Evolutionary conservation across 2,888 invertebrate genomes (phyloP).

Genomic region (Eucera pruinosa): DNA sequence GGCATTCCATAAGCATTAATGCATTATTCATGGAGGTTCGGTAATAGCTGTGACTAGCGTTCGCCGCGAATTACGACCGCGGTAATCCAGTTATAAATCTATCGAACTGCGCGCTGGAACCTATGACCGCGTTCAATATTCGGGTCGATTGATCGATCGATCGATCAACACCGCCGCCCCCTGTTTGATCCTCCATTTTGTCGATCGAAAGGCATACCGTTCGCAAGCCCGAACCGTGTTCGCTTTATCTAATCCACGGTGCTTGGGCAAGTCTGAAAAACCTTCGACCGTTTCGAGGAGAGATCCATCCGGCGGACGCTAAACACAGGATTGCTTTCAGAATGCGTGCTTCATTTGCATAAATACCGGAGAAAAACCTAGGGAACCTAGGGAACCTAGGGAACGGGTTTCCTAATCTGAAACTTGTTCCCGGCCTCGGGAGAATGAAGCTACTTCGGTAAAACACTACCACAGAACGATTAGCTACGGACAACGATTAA

Average conservation of each 20-base stretch:
- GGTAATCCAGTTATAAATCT: conserved; percentile 62
- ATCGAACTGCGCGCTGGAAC: conserved; percentile 30
- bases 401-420: conserved; percentile 60
- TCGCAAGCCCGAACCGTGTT: not conserved
- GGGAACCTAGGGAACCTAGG: conserved; percentile 47
- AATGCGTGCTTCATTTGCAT: conserved; percentile 55
- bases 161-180: not conserved
- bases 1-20: conserved; percentile 57
- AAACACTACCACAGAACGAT: conserved; percentile 32
- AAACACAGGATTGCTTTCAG: conserved; percentile 63
- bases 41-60: conserved; percentile 57
- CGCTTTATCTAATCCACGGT: conserved; percentile 42
- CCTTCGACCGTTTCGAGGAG: conserved; percentile 8
- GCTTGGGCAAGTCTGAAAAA: conserved; percentile 28
- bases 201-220: not conserved
- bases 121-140: not conserved
- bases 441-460: conserved; percentile 33
- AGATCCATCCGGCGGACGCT: conserved; percentile 22
- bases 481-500: conserved; percentile 42
- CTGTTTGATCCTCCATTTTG: not conserved
- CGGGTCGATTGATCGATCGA: not conserved
- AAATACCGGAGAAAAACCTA: conserved; percentile 52
- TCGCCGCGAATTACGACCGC: conserved; percentile 56
- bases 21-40: conserved; percentile 59
- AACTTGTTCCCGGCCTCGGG: conserved; percentile 31